Base-by-base conservation (phyloP, 2,113 vertebrate genomes). In the Heptranchias perlo region DNA sequence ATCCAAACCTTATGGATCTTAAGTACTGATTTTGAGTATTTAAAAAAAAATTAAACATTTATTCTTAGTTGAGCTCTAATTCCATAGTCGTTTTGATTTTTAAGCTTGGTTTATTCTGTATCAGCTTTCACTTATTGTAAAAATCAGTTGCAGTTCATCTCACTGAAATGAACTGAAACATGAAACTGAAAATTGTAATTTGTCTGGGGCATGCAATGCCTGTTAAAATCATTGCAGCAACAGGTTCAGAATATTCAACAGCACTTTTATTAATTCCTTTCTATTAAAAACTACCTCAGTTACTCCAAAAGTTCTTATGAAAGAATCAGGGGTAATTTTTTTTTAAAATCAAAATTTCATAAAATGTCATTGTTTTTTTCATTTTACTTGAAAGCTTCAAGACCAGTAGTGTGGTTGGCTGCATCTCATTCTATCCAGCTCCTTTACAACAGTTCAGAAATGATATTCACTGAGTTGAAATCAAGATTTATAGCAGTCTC, bases 161-260 rank as follows among this genome's bases (percentile, higher is more conserved):
- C 94, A 95, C 64, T 69, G 47, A 69, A 69, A 95, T 49, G 93
- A 95, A 69, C 94, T 14, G 94, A 95, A 95, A 95, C 65, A 73
- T 69, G 65, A 95, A 95, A 73, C 94, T 52, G 65, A 95, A 67
- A 67, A 69, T 67, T 49, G 18, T 28, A 67, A 69, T 95, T 93
- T 95, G 94, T 95, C 44, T 52, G 44, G 61, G 35, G 65, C 47
- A 65, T 73, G 65, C 62, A 35, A 25, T 73, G 94, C 28, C 65
- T 64, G 61, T n/a, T 73, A 95, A 95, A n/a, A 49, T 73, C 28
- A 69, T 58, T 73, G 44, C 65, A 95, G 47, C 47, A 69, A 35
- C n/a, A 95, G 47, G 73, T 95, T 73, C 94, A 35, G 28, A 69
- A 73, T 25, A 69, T 69, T 62, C 64, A 16, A 39, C 64, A 73